Evolutionary conservation across 2,113 vertebrate species (phyloP), one percentile per base, ranked within the genome.

Genomic region (Hirundichthys speculiger): DNA sequence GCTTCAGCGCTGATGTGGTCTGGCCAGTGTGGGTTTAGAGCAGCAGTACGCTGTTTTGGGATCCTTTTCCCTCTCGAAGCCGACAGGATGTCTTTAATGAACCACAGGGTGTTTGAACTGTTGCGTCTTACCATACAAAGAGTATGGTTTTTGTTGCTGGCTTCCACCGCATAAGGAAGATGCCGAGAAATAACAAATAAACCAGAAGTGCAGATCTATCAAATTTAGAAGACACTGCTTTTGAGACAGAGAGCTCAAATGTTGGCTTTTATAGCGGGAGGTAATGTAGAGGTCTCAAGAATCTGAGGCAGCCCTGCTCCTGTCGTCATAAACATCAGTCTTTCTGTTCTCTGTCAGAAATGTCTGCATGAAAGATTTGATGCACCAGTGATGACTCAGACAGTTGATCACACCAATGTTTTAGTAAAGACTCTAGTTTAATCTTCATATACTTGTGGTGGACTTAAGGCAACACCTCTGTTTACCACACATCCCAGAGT

Each of bases 41-140:
- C 75, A 79, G 45, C 77, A 63, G 77, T 19, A 60, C 66, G 60
- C 83, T 80, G 77, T 40, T 72, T 82, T 40, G 34, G 70, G 67
- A 65, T 75, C 64, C 62, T 75, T 58, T 82, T 55, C 79, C 64
- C 22, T 74, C 49, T 48, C 13, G 5, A 58, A 80, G 73, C 83
- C 77, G 84, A 82, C 83, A 81, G 80, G 86, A 89, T 88, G 85
- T 76, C 77, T 83, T 86, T 90, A 89, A 88, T 91, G 85, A 89
- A 89, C 84, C 86, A 49, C 82, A 75, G 74, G 51, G 65, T 66
- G 65, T 88, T 86, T 89, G 80, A 90, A 83, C 82, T 85, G 86
- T 88, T 79, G 50, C 78, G 85, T 88, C 70, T 82, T 69, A 10
- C 70, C 68, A 67, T 58, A 14, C 41, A 52, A 66, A 69, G 64